Evolutionary conservation across 2,113 vertebrate genomes (phyloP).

Genomic region (Balaeniceps rex): DNA sequence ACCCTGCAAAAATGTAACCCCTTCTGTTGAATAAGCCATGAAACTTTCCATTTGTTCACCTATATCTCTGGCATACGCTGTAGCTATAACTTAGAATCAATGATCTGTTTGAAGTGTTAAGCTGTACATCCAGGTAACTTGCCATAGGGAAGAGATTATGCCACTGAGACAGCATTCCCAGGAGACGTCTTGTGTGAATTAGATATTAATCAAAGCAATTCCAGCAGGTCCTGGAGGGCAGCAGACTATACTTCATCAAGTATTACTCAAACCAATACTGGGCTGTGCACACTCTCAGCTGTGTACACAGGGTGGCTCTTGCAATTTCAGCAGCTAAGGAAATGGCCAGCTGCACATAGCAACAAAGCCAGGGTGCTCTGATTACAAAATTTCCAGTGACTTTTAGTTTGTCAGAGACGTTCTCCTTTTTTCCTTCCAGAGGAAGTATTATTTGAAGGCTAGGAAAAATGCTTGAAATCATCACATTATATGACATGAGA

Average conservation of each 20-base stretch:
- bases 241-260: background rate
- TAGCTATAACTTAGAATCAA: background rate
- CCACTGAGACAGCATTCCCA: background rate
- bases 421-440: background rate
- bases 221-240: background rate
- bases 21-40: background rate
- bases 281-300: background rate
- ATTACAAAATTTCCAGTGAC: background rate
- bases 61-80: background rate
- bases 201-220: conserved; percentile 11
- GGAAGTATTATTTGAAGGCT: background rate
- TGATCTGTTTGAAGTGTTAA: background rate
- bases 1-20: background rate
- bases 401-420: background rate
- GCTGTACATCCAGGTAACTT: background rate
- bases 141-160: background rate
- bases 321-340: background rate
- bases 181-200: background rate
- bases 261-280: background rate
- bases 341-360: background rate
- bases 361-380: background rate
- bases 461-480: background rate
- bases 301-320: background rate
- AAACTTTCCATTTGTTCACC: background rate
- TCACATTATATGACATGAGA: background rate